Evolutionary conservation across 2,797 vertebrate species (phyloP).

Genomic region (Pitangus sulphuratus): DNA sequence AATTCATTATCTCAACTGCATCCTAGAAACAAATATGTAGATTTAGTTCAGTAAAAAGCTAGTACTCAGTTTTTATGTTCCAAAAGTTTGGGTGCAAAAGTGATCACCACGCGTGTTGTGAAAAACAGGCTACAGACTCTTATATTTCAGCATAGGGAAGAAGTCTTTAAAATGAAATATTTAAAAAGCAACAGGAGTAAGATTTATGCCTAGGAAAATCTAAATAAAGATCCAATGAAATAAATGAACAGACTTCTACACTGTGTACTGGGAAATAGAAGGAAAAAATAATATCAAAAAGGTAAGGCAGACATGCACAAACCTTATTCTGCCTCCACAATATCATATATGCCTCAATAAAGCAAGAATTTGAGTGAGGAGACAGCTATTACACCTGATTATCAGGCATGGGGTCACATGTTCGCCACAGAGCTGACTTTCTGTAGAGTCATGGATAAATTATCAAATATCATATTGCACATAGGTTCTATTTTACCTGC

Average conservation of each 20-base stretch:
- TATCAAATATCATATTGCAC: not conserved
- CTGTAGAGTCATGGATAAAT: not conserved
- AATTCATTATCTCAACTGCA: not conserved
- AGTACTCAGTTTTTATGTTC: not conserved
- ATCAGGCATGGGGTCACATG: not conserved
- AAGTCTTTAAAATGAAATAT: not conserved
- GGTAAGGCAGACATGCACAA: not conserved
- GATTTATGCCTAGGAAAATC: not conserved
- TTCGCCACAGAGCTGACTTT: not conserved
- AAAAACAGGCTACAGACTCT: not conserved
- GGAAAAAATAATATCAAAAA: not conserved
- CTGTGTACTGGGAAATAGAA: not conserved
- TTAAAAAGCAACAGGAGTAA: not conserved
- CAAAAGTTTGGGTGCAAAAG: not conserved
- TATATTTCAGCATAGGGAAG: not conserved
- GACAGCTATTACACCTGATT: not conserved
- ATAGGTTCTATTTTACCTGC: not conserved
- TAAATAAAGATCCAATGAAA: not conserved
- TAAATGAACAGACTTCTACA: not conserved
- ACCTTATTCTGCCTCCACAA: not conserved
- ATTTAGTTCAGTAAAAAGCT: not conserved
- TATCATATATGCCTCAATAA: not conserved
- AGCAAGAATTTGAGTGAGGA: not conserved
- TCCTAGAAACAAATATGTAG: not conserved
- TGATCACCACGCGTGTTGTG: not conserved